Conservation (phyloP, 2,113 vertebrate species). For the Thunnus maccoyii region DNA sequence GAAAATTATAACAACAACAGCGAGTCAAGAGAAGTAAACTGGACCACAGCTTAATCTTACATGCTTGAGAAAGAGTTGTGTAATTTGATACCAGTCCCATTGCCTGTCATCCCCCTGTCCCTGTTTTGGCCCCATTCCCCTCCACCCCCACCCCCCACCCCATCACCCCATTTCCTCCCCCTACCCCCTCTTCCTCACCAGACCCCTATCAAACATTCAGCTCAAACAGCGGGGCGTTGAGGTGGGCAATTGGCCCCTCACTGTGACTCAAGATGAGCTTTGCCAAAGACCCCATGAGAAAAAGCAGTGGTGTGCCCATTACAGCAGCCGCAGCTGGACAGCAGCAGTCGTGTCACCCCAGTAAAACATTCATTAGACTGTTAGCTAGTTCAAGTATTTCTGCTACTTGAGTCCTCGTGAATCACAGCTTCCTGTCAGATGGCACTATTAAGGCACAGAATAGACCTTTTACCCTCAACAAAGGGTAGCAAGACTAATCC, state of each 20-base stretch:
- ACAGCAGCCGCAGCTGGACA: constrained; percentile 59
- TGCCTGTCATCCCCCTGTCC: constrained; percentile 50
- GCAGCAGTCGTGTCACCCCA: constrained; percentile 42
- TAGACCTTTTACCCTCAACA: constrained; percentile 4
- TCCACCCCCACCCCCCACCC: neutral
- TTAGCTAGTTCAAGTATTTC: constrained; percentile 53
- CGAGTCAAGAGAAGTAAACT: constrained; percentile 18
- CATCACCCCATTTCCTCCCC: constrained; percentile 67
- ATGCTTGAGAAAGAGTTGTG: constrained; percentile 49
- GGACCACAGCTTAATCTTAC: constrained; percentile 10
- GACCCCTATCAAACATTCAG: constrained; percentile 66
- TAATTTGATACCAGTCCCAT: constrained; percentile 68
- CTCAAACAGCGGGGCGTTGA: constrained; percentile 63
- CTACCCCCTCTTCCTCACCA: constrained; percentile 19
- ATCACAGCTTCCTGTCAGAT: constrained; percentile 45
- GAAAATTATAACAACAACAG: constrained; percentile 43
- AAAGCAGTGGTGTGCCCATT: constrained; percentile 12
- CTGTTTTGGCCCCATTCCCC: constrained; percentile 44
- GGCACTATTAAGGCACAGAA: neutral
- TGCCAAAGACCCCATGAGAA: constrained; percentile 38
- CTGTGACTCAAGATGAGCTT: constrained; percentile 69
- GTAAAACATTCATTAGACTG: constrained; percentile 68
- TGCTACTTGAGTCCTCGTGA: constrained; percentile 42
- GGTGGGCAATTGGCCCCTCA: constrained; percentile 67
- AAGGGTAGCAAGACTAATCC: neutral